A percentile compares a stretch with the other conserved stretches of the same genome.
phyloP scores from a whole-genome alignment of 2,888 invertebrate genomes.

The Coecobrya sp. region DNA sequence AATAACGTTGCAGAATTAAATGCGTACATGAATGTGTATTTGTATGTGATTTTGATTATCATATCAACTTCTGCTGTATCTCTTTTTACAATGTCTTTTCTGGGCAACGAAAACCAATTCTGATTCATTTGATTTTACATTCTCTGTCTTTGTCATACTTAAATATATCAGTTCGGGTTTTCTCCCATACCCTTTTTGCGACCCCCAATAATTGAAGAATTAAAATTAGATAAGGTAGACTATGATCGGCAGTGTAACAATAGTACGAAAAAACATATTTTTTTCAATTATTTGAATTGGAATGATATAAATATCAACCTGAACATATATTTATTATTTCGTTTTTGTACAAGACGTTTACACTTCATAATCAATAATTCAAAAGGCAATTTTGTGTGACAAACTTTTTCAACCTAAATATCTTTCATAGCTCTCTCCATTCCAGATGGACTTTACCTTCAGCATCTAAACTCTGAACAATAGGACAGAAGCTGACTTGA shows the following conservation, averaged over 20 bases:
- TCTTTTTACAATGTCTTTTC: too few species aligned
- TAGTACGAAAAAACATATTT: neutral
- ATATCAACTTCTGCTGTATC: conserved; percentile 65
- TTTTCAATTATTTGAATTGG: too few species aligned
- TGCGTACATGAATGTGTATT: neutral
- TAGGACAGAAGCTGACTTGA: conserved; percentile 82
- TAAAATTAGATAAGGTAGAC: too few species aligned
- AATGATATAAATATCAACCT: too few species aligned
- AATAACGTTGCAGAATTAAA: neutral
- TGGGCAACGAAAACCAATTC: too few species aligned
- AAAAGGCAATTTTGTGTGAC: neutral
- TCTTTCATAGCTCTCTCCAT: neutral
- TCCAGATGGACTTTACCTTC: conserved; percentile 9
- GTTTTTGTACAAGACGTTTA: too few species aligned
- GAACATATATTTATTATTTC: too few species aligned
- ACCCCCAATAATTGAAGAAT: too few species aligned
- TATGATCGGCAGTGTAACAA: too few species aligned
- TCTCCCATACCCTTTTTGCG: neutral
- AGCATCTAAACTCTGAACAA: conserved; percentile 19
- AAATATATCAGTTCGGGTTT: neutral
- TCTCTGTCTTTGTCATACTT: neutral
- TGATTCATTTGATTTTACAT: neutral
- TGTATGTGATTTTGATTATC: conserved; percentile 70
- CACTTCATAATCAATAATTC: neutral
- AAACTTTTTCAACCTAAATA: neutral